Evolutionary conservation across 1,140 invertebrate genomes (phyloP), one percentile per base, ranked within the genome.

Genomic region (Ladona fulva): DNA sequence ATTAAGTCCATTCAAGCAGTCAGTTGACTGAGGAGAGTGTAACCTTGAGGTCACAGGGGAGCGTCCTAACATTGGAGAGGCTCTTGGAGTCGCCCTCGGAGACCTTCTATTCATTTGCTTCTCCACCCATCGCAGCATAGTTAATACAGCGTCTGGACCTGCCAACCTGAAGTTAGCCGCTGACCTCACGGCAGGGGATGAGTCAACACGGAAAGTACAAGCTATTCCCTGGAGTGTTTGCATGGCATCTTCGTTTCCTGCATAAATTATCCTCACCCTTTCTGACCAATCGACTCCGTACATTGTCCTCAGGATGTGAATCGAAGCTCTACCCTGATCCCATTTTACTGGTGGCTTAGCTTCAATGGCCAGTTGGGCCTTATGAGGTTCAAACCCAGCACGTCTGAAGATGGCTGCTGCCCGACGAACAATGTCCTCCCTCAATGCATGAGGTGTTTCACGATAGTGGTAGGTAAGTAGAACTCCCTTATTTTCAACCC

Each of bases 271-370:
- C 79, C 94, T 89, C 78, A 96, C 94, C 75, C 95, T 89, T 83
- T 96, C 94, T 82, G 92, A 93, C 95, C 95, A 97, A 83, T 96
- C 94, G 0, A 96, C 88, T 16, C 94, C 95, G 83, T 96, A 96
- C 0, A 94, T 92, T 0, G 94, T 96, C 77, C 95, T 89, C 44
- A 96, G 83, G 80, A 96, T 96, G 82, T 96, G 95, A 81, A 96
- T 94, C 0, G 93, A 94, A 74, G 94, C 95, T 66, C 94, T 90
- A n/a, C 80, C 95, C 85, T 97, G 96, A 83, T 96, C 94, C 95
- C 95, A 96, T 82, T 94, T 89, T 0, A 96, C 94, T 0, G 94
- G 94, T 44, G 94, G 94, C 80, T 93, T 92, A 0, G 94, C 94
- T 84, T 97, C 95, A 16, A 96, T 87, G 0, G 94, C 94, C 82